Percentiles rank a stretch among this genome's conserved stretches.
These are phyloP conservation scores for Caenorhabditis uteleia DNA, from an alignment of 2,888 invertebrate species.

Conservation along the genomic window DNA sequence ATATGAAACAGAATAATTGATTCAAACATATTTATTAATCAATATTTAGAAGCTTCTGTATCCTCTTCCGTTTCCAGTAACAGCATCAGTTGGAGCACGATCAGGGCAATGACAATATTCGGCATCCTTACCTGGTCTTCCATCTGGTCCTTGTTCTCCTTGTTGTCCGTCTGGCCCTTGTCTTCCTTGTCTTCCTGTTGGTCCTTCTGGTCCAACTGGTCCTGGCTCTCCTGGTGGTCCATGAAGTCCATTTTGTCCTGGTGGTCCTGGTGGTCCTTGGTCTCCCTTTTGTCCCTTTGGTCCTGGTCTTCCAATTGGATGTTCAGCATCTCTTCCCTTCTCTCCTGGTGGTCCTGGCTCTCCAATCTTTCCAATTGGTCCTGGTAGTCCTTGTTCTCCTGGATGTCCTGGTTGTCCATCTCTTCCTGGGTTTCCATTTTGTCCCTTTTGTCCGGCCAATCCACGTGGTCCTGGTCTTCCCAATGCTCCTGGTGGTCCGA, in stretches of 20 bases:
- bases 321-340: constrained; percentile 67
- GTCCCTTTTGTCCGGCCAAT: constrained; percentile 62
- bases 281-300: constrained; percentile 64
- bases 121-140: constrained; percentile 64
- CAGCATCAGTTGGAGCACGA: constrained; percentile 30
- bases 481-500: constrained; percentile 63
- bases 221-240: constrained; percentile 65
- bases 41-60: constrained; percentile 34
- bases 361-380: constrained; percentile 64
- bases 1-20: neutral
- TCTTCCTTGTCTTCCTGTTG: constrained; percentile 53
- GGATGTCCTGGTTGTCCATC: constrained; percentile 65
- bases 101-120: constrained; percentile 60
- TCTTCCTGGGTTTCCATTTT: constrained; percentile 61
- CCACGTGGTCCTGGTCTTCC: constrained; percentile 66
- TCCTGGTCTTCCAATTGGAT: constrained; percentile 67
- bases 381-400: constrained; percentile 63
- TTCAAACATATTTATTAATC: constrained; percentile 17
- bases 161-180: constrained; percentile 53
- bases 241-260: constrained; percentile 61
- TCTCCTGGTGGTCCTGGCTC: constrained; percentile 66
- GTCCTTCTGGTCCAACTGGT: constrained; percentile 53
- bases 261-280: constrained; percentile 61
- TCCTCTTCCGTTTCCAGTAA: constrained; percentile 28
- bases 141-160: constrained; percentile 59